These are phyloP conservation scores for Anarhynchus alexandrinus DNA, from an alignment of 2,113 vertebrate species.

Conservation along the genomic window DNA sequence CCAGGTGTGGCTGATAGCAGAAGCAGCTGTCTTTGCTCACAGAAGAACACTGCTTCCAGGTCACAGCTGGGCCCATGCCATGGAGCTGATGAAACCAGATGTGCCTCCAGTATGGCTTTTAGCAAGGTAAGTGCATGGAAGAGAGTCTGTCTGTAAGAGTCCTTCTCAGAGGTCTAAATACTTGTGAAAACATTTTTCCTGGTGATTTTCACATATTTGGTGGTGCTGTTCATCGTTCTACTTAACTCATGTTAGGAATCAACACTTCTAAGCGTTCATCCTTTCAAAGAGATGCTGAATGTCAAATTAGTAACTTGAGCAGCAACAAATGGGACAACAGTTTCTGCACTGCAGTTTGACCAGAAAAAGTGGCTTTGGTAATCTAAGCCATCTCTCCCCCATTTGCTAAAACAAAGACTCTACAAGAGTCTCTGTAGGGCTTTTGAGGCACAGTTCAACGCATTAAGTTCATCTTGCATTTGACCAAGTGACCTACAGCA, in stretches of 20 bases:
- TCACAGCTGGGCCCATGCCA: neutral
- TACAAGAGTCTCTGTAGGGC: neutral
- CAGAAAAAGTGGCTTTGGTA: neutral
- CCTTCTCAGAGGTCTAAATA: neutral
- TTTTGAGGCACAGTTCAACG: neutral
- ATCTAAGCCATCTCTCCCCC: neutral
- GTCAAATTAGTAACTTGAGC: neutral
- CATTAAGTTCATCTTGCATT: neutral
- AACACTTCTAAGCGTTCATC: neutral
- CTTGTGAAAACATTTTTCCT: neutral
- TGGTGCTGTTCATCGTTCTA: neutral
- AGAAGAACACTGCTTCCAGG: neutral
- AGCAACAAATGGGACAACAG: neutral
- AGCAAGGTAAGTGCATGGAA: neutral
- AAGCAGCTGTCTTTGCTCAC: neutral
- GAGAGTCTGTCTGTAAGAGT: accelerated
- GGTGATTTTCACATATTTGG: neutral
- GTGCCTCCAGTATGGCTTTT: neutral
- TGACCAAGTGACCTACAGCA: neutral
- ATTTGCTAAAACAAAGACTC: neutral
- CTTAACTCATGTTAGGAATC: neutral
- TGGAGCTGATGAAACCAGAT: neutral
- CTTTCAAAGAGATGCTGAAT: neutral
- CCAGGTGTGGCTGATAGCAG: neutral
- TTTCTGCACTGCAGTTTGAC: neutral